Conservation (phyloP, 2,113 vertebrate species). For the Jaculus jaculus region DNA sequence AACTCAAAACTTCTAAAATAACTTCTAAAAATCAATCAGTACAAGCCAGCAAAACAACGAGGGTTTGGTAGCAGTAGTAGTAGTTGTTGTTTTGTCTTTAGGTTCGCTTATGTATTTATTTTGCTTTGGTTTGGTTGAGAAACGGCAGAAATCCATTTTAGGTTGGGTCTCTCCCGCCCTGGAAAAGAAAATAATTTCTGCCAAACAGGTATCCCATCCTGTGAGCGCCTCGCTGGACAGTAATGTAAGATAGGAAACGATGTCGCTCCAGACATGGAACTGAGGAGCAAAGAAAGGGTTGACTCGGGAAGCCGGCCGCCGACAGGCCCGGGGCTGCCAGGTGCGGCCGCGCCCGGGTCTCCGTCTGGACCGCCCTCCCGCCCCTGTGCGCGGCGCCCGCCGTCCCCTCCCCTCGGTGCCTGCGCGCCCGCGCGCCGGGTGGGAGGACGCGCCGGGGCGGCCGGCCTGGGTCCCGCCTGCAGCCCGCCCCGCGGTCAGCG, state of each 20-base stretch:
- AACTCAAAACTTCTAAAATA: conserved; percentile 64
- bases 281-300: conserved; percentile 91
- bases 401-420: not conserved
- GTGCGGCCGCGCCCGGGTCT: conserved; percentile 4
- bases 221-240: conserved; percentile 90
- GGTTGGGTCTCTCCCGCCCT: not conserved
- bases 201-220: conserved; percentile 32
- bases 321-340: conserved; percentile 89
- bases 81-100: too few species aligned
- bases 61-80: too few species aligned
- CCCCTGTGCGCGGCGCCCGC: not conserved
- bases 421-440: not conserved
- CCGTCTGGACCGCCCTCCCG: not conserved
- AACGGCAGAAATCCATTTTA: not conserved
- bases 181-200: not conserved
- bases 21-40: conserved; percentile 32
- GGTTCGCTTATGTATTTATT: too few species aligned
- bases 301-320: conserved; percentile 88
- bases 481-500: not conserved
- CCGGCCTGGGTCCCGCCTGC: not conserved
- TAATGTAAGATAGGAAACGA: conserved; percentile 87
- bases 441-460: not conserved
- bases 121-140: not conserved
- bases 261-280: conserved; percentile 94
- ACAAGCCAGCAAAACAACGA: conserved; percentile 63